Evolutionary conservation across 2,113 vertebrate species (phyloP).

Genomic region (Phalacrocorax pelagicus): DNA sequence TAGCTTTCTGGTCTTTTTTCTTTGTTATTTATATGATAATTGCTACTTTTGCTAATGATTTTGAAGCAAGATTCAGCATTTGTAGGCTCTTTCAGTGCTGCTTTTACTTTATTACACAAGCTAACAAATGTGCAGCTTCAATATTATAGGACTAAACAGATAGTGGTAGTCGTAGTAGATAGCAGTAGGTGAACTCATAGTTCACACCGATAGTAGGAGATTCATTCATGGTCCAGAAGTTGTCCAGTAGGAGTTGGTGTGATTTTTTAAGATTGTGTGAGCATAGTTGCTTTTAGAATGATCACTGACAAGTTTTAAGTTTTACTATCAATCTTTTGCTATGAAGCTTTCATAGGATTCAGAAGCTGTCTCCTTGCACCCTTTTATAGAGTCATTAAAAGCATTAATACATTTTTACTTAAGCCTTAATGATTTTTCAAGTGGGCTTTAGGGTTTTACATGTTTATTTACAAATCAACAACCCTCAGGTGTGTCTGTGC

Average conservation of each 20-base stretch:
- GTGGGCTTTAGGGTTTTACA: neutral
- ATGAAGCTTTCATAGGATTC: neutral
- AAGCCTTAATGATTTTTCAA: neutral
- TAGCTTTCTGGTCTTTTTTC: neutral
- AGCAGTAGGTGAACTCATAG: neutral
- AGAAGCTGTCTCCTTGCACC: neutral
- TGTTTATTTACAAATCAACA: neutral
- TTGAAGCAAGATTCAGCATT: neutral
- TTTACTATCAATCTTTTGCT: neutral
- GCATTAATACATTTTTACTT: neutral
- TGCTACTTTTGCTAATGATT: neutral
- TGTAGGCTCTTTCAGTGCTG: neutral
- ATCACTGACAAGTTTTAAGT: neutral
- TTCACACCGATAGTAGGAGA: neutral
- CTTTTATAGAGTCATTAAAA: neutral
- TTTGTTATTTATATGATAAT: neutral
- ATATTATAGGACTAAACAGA: neutral
- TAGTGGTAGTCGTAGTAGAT: neutral
- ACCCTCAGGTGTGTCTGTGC: neutral
- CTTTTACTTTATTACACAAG: neutral
- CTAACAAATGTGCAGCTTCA: neutral
- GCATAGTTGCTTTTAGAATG: neutral
- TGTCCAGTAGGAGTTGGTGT: neutral
- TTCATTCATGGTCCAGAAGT: neutral
- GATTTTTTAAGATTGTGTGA: neutral